phyloP scores from a whole-genome alignment of 2,888 invertebrate genomes.

The Eupithecia tripunctaria region DNA sequence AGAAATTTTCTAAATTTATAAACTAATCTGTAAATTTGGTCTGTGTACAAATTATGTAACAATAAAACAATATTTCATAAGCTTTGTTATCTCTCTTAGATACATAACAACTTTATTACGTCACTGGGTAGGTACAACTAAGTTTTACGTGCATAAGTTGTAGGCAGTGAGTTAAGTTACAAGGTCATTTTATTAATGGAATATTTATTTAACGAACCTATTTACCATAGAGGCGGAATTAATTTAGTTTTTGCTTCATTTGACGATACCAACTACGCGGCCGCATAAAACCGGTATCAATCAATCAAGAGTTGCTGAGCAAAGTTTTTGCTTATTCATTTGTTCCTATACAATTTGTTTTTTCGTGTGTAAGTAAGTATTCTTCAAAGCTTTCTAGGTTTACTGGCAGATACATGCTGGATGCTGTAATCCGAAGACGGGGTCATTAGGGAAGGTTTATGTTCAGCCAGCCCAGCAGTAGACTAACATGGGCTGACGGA shows the following conservation, averaged over 20 bases:
- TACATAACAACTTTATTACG: background rate
- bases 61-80: slow-evolving; percentile 51
- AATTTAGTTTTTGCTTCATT: slow-evolving; percentile 1
- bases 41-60: slow-evolving; percentile 54
- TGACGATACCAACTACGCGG: slow-evolving; percentile 1
- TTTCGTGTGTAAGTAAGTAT: background rate
- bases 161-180: background rate
- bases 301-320: slow-evolving; percentile 5
- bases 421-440: background rate
- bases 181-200: background rate
- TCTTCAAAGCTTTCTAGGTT: too few relatives aligned
- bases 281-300: slow-evolving; percentile 1
- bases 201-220: background rate
- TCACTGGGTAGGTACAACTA: background rate
- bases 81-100: slow-evolving; percentile 21
- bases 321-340: background rate
- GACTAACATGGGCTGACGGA: too few relatives aligned
- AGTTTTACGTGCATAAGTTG: background rate
- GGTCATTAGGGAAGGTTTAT: too few relatives aligned
- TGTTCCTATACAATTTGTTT: background rate
- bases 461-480: background rate
- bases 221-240: background rate
- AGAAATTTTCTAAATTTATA: slow-evolving; percentile 60
- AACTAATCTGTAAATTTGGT: slow-evolving; percentile 64
- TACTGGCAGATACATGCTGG: background rate